Base-by-base conservation (phyloP, 2,797 vertebrate genomes). In the Morus bassanus region DNA sequence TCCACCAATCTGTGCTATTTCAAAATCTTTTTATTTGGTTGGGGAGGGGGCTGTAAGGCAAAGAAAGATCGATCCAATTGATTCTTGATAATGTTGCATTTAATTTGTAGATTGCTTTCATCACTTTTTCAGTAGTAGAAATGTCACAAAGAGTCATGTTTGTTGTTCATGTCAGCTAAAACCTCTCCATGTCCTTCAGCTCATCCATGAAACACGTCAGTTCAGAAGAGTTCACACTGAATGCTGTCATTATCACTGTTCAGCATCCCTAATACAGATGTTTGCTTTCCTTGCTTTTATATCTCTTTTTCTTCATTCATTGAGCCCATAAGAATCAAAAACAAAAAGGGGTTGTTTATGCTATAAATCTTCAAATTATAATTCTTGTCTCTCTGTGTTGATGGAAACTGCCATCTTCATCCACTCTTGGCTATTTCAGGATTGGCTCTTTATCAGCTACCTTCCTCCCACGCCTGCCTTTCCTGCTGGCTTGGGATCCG, bases 341-440 rank as follows among this genome's bases (percentile, higher is more conserved):
- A 61, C n/a, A 13, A 50, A 74, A 89, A 46, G 9, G 10, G 2
- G 8, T 46, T 33, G 33, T 14, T 88, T 43, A 54, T 37, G 30
- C 11, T 75, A 19, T 48, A 84, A 48, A 75, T 78, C 45, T 31
- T 21, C 28, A 64, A 19, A 53, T 64, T 59, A 12, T 50, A 72
- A 48, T 22, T 73, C 48, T 86, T n/a, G 16, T 67, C 39, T 54
- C 22, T 89, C 31, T 51, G 6, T 33, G 9, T 61, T 72, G 43
- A 11, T 68, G 43, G 69, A 81, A 89, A 68, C 68, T 84, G 19
- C 35, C 30, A 45, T 35, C 63, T 94, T 93, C 72, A 88, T 51
- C 43, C 35, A 25, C 41, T 59, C 51, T 45, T 76, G n/a, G 10
- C 15, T 74, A 8, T 68, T 92, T 88, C 56, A 53, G n/a, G 35